phyloP scores from a whole-genome alignment of 2,113 vertebrate species.

The Proterorhinus semilunaris region DNA sequence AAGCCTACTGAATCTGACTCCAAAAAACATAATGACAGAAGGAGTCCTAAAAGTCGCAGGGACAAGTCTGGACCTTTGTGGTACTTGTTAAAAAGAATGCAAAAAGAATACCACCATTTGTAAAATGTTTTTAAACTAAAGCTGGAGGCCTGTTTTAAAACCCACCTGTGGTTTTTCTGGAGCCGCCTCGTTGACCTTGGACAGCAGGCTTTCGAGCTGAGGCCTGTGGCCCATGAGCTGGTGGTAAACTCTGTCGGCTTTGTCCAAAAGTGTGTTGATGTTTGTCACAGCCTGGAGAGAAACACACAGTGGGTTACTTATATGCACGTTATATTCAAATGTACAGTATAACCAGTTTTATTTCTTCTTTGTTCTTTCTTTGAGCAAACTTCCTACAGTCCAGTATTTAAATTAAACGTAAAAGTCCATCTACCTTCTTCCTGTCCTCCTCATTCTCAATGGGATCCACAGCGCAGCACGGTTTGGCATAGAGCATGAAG shows the following conservation, averaged over 20 bases:
- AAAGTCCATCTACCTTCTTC: conserved; percentile 83
- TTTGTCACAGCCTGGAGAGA: conserved; percentile 90
- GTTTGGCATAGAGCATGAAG: conserved; percentile 97
- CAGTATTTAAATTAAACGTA: too few species aligned
- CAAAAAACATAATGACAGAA: too few species aligned
- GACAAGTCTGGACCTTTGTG: too few species aligned
- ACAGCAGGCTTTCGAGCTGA: conserved; percentile 92
- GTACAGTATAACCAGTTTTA: too few species aligned
- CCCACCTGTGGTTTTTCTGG: conserved; percentile 96
- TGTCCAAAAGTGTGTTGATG: conserved; percentile 96
- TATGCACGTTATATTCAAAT: neutral
- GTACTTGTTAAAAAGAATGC: neutral
- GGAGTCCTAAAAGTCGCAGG: too few species aligned
- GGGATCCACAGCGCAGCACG: conserved; percentile 97
- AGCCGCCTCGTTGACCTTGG: conserved; percentile 96
- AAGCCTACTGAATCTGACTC: too few species aligned
- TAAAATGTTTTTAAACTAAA: too few species aligned
- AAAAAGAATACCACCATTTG: neutral
- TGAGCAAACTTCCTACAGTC: too few species aligned
- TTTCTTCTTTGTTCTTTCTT: too few species aligned
- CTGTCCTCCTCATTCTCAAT: conserved; percentile 98
- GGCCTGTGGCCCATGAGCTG: conserved; percentile 98
- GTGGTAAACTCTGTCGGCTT: conserved; percentile 96
- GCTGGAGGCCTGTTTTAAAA: neutral
- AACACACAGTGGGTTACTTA: neutral